Conservation (phyloP, 2,113 vertebrate species). For the Circaetus cinerascens region DNA sequence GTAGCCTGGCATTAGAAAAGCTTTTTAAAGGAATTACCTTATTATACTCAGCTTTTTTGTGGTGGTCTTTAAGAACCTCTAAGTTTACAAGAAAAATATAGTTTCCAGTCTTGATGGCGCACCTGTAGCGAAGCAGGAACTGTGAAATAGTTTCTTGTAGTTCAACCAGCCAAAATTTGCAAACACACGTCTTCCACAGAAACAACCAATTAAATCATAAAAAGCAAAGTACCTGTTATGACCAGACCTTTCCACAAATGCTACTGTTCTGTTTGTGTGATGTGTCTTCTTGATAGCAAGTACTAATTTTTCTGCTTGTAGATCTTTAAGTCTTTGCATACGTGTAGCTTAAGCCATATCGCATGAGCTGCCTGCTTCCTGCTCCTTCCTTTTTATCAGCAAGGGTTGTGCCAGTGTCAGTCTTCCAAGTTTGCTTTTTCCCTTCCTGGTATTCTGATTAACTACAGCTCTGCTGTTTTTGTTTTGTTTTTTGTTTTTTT, state of each 20-base stretch:
- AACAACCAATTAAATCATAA: neutral
- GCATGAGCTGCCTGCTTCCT: neutral
- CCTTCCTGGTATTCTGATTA: constrained; percentile 30
- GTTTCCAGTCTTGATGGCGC: neutral
- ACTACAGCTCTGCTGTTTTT: neutral
- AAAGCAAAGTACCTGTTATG: neutral
- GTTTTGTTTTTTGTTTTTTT: neutral
- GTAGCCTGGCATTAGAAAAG: neutral
- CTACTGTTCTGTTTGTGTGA: neutral
- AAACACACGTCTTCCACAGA: neutral
- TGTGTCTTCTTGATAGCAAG: neutral
- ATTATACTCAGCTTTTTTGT: neutral
- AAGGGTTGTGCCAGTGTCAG: neutral
- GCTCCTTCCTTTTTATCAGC: constrained; percentile 10
- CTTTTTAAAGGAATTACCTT: neutral
- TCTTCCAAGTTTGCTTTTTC: constrained; percentile 4
- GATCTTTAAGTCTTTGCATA: neutral
- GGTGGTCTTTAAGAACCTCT: neutral
- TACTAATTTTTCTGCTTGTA: neutral
- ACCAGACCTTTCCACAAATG: neutral
- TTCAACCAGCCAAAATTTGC: neutral
- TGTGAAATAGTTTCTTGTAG: neutral
- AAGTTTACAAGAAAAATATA: neutral
- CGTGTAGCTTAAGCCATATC: neutral
- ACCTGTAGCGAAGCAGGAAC: neutral